Evolutionary conservation across 1,140 invertebrate genomes (phyloP), one percentile per base, ranked within the genome.

Genomic region (Caenorhabditis tropicalis): DNA sequence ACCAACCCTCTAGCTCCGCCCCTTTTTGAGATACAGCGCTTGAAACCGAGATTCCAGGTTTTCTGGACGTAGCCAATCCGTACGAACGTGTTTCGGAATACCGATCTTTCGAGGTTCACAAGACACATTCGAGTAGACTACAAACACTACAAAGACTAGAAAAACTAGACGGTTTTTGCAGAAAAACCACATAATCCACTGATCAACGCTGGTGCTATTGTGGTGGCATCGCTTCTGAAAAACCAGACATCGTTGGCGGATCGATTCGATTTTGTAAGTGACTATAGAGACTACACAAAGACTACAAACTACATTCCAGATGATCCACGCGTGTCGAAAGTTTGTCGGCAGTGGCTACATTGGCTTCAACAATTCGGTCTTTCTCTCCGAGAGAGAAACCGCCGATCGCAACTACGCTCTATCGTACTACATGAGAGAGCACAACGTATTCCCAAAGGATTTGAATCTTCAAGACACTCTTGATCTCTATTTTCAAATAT

Each of bases 121-220:
- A 16, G 15, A n/a, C 21, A 27, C 27, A 58, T 29, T 27, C 53
- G 10, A 58, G 53, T 15, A 51, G n/a, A 51, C 19, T 51, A n/a
- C 49, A 16, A 46, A 46, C 19, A n/a, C 19, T 46, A n/a, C n/a
- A n/a, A n/a, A n/a, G n/a, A n/a, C n/a, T n/a, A n/a, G n/a, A n/a
- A n/a, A n/a, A n/a, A n/a, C 43, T 4, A 1, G 10, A 12, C 4
- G 43, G 19, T 46, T 16, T 85, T 74, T 87, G 53, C 92, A 97
- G 96, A 96, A 92, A 96, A 96, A 92, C 97, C 96, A 0, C 97
- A 98, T 91, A 98, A 98, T 93, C 97, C 97, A 1, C 96, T 98
- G 96, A 96, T 98, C 51, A 98, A 98, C 92, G 95, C 96, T 19
- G 96, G 96, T 15, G 96, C 96, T 24, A 98, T 98, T 88, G 92